These are phyloP conservation scores for Eilema griseolum DNA, from an alignment of 2,888 invertebrate species.

Conservation along the genomic window DNA sequence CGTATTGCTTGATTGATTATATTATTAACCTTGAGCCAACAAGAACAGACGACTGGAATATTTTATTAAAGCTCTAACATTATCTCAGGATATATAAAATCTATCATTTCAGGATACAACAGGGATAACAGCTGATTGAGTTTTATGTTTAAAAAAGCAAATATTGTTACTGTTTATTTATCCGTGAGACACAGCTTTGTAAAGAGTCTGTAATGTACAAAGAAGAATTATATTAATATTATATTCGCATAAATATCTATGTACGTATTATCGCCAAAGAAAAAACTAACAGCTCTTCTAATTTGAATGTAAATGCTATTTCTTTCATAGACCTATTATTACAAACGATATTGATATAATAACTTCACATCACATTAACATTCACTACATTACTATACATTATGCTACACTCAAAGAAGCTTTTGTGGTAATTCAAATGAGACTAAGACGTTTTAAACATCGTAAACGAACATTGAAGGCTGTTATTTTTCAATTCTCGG, in stretches of 20 bases:
- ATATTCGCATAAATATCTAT: too few species aligned
- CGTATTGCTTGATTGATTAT: conserved; percentile 33
- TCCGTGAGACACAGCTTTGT: too few species aligned
- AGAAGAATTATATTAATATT: too few species aligned
- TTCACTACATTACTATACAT: background rate
- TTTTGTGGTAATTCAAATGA: background rate
- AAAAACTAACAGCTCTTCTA: too few species aligned
- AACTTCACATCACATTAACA: background rate
- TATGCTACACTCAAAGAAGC: background rate
- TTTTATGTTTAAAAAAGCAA: background rate
- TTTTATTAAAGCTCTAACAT: conserved; percentile 13
- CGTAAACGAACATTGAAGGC: background rate
- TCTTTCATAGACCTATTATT: background rate
- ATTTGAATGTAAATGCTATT: too few species aligned
- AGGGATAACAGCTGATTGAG: conserved; percentile 7
- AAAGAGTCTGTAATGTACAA: too few species aligned
- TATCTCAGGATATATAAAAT: conserved; percentile 15
- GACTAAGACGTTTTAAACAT: background rate
- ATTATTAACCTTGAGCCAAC: conserved; percentile 29
- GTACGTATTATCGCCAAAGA: too few species aligned
- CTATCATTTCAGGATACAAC: conserved; percentile 8
- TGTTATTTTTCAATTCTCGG: background rate
- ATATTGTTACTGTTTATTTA: too few species aligned
- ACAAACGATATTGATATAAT: background rate
- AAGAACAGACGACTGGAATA: conserved; percentile 17